Percentiles rank a stretch among this genome's conserved stretches.
These are phyloP conservation scores for Cepaea nemoralis DNA, from an alignment of 1,140 invertebrate species.

Conservation along the genomic window DNA sequence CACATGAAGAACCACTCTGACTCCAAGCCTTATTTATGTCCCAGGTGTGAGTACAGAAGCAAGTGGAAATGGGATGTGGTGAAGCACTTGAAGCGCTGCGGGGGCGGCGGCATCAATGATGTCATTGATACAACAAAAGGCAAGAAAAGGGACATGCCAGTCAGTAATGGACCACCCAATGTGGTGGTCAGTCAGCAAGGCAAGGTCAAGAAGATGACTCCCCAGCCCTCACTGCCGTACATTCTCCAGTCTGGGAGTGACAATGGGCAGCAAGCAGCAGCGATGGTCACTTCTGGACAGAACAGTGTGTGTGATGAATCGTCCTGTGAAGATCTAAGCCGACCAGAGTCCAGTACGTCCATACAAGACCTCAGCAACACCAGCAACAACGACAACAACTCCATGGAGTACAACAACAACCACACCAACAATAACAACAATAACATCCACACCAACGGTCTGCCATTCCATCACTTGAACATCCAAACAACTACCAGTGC, in stretches of 20 bases:
- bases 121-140: slow-evolving; percentile 68
- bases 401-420: slow-evolving; percentile 19
- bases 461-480: slow-evolving; percentile 7
- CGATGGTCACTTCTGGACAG: not conserved
- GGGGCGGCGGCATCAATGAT: slow-evolving; percentile 69
- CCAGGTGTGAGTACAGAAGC: slow-evolving; percentile 69
- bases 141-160: slow-evolving; percentile 24
- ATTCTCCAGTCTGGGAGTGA: slow-evolving; percentile 29
- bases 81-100: slow-evolving; percentile 70
- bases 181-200: slow-evolving; percentile 62
- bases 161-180: slow-evolving; percentile 59
- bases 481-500: not conserved
- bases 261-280: not conserved
- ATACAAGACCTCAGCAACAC: slow-evolving; percentile 25
- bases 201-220: slow-evolving; percentile 49
- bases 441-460: slow-evolving; percentile 17
- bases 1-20: slow-evolving; percentile 73
- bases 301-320: not conserved
- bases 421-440: slow-evolving; percentile 38
- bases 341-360: slow-evolving; percentile 16
- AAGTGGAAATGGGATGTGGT: slow-evolving; percentile 74
- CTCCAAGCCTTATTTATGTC: slow-evolving; percentile 71
- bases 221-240: slow-evolving; percentile 44
- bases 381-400: not conserved
- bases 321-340: slow-evolving; percentile 26